Base-by-base conservation (phyloP, 2,113 vertebrate species). In the Amblyopsis rosae region DNA sequence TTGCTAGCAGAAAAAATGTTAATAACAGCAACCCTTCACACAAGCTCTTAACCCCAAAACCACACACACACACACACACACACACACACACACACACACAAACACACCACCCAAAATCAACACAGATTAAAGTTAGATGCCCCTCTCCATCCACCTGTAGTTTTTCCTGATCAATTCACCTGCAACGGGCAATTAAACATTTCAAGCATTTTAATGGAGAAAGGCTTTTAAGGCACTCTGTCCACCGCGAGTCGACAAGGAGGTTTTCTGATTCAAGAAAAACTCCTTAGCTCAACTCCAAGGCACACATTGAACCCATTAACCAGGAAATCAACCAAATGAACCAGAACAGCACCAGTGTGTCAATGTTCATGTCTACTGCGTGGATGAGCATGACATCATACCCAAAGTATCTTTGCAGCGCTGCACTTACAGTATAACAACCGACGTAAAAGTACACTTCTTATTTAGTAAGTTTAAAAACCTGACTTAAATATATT, bases 331-430 rank as follows among this genome's bases (percentile, higher is more conserved):
- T 82, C 75, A 85, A 79, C 55, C 70, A 70, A 67, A 71, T 75
- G 62, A 88, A 77, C 75, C 71, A 79, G 76, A 87, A 81, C 78
- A 59, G 75, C 85, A 82, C 83, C 81, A 67, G 75, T 86, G 86
- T 89, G 85, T 88, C 86, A 65, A 85, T 88, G 88, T 87, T 88
- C 73, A 60, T 76, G 83, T 41, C 73, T 75, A 73, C 80, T 62
- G 80, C 71, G 73, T 69, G 81, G 72, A 48, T 78, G 64, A 75
- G 69, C 73, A 78, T 41, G 55, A 66, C 19, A 69, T 67, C 63
- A 64, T 41, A 79, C 64, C 71, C 81, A 81, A 69, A 79, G 84
- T 83, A 83, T 67, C 51, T 77, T 33, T 73, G 33, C 67, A 75
- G 19, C 59, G 58, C 62, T 61, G 68, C 56, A 65, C 32, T 59